Base-by-base conservation (phyloP, 1,140 invertebrate genomes). In the Anadara kagoshimensis region DNA sequence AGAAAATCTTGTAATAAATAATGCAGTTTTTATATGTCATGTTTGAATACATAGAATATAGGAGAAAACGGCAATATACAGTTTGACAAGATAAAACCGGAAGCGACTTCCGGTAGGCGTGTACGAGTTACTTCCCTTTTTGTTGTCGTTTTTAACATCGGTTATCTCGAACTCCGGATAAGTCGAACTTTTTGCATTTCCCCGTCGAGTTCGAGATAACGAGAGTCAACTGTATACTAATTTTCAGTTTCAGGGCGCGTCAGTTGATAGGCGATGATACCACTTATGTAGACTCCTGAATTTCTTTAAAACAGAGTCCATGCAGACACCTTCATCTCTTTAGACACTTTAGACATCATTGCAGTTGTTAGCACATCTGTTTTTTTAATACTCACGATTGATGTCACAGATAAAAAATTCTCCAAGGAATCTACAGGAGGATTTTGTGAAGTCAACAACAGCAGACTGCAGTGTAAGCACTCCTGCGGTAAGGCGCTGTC, bases 161-260 rank as follows among this genome's bases (percentile, higher is more conserved):
- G n/a, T n/a, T n/a, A n/a, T n/a, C n/a, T n/a, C n/a, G n/a, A n/a
- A n/a, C n/a, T n/a, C n/a, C n/a, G n/a, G n/a, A n/a, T n/a, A n/a
- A n/a, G n/a, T n/a, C n/a, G n/a, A n/a, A n/a, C n/a, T n/a, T n/a
- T n/a, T n/a, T n/a, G n/a, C n/a, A n/a, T n/a, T n/a, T n/a, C n/a
- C n/a, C n/a, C n/a, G n/a, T n/a, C n/a, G n/a, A n/a, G n/a, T n/a
- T n/a, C n/a, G n/a, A n/a, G n/a, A n/a, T n/a, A n/a, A n/a, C n/a
- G n/a, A n/a, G n/a, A n/a, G n/a, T n/a, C n/a, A n/a, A n/a, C 58
- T 69, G 29, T 56, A 56, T 8, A 67, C 65, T 20, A 54, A 24
- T 41, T 26, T 67, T 67, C 14, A 18, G 65, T 45, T 11, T 45
- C 53, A 11, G 10, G 14, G 16, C 65, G 20, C 24, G 47, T 49